Evolutionary conservation across 2,888 invertebrate species (phyloP).

Genomic region (Platycheirus rosarum): DNA sequence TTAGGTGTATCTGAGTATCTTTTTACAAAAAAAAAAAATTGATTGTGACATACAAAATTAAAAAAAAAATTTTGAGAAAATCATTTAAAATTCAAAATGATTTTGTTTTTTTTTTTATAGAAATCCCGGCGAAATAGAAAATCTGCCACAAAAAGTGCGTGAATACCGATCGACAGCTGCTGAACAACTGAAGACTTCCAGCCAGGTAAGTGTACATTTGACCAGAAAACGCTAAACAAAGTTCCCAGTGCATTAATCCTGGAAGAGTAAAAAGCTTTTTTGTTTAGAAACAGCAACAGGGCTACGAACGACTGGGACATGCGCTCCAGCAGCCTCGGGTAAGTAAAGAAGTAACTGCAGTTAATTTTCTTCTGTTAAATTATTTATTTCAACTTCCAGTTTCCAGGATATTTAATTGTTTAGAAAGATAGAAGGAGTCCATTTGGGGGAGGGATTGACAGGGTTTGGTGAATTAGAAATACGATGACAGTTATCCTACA

Average conservation of each 20-base stretch:
- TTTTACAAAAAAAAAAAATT: conserved; percentile 26
- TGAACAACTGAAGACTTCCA: conserved; percentile 70
- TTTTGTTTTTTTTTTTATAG: conserved; percentile 6
- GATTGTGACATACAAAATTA: background rate
- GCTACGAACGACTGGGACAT: conserved; percentile 37
- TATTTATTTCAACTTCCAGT: conserved; percentile 44
- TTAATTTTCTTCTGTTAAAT: conserved; percentile 61
- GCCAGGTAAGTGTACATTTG: conserved; percentile 69
- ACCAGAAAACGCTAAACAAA: conserved; percentile 37
- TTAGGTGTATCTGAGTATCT: conserved; percentile 24
- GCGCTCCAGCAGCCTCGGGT: conserved; percentile 31
- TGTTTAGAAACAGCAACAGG: conserved; percentile 58
- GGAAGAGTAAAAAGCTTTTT: conserved; percentile 55
- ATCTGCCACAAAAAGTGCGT: conserved; percentile 28
- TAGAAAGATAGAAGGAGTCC: too few relatives aligned
- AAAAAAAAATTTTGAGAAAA: conserved; percentile 22
- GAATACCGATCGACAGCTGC: conserved; percentile 67
- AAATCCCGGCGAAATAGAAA: conserved; percentile 31
- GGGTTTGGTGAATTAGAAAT: background rate
- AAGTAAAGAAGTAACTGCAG: conserved; percentile 62
- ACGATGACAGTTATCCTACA: conserved; percentile 29
- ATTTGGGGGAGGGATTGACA: background rate
- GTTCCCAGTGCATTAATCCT: conserved; percentile 56
- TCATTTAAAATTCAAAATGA: conserved; percentile 45
- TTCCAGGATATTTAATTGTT: conserved; percentile 50